These are phyloP conservation scores for Lithophane semibrunnea DNA, from an alignment of 2,888 invertebrate species.

Conservation along the genomic window DNA sequence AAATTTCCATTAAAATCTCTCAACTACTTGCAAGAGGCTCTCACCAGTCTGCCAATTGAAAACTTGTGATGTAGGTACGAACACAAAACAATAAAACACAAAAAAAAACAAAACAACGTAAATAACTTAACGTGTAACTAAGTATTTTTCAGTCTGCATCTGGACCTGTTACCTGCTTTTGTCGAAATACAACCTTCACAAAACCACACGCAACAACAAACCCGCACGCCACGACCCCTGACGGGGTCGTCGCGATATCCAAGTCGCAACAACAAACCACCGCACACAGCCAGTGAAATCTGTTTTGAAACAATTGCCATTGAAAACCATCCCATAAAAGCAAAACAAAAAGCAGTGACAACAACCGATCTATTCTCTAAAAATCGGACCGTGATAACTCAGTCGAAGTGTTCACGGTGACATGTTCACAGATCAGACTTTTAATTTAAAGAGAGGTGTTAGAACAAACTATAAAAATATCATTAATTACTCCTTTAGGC, in stretches of 20 bases:
- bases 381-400: neutral
- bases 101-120: neutral
- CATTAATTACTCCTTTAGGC: slow-evolving; percentile 53
- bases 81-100: neutral
- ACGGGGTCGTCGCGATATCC: too few relatives aligned
- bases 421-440: neutral
- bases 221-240: too few relatives aligned
- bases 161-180: neutral
- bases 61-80: too few relatives aligned
- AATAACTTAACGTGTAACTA: neutral
- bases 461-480: slow-evolving; percentile 37
- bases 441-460: slow-evolving; percentile 3
- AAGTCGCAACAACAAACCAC: too few relatives aligned
- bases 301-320: neutral
- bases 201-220: neutral
- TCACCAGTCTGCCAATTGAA: neutral
- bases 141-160: neutral
- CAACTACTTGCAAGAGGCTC: neutral
- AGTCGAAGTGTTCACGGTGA: neutral
- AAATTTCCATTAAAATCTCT: neutral
- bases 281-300: neutral
- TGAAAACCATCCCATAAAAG: neutral
- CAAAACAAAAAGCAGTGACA: neutral
- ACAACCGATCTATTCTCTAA: neutral
- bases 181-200: neutral